These are phyloP conservation scores for Eulithis prunata DNA, from an alignment of 2,888 invertebrate species.

Conservation along the genomic window DNA sequence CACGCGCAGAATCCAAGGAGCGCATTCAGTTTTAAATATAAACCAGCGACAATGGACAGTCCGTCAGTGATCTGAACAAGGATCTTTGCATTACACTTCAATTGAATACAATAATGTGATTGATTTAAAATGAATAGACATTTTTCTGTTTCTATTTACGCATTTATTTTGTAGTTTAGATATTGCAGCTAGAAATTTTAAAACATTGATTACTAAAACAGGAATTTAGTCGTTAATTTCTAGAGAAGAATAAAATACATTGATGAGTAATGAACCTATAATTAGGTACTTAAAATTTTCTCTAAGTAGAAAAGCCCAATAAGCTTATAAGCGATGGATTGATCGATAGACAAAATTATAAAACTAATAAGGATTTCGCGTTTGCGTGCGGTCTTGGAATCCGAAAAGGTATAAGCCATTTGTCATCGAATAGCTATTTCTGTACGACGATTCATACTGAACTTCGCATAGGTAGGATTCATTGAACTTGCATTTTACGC, in stretches of 20 bases:
- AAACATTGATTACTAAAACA: no score
- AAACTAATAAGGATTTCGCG: neutral
- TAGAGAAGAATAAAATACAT: no score
- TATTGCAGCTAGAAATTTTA: neutral
- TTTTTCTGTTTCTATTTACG: conserved; percentile 5
- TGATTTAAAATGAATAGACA: conserved; percentile 36
- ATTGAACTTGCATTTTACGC: conserved; percentile 40
- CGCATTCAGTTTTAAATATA: conserved; percentile 75
- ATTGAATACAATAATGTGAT: conserved; percentile 32
- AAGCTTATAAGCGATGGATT: neutral
- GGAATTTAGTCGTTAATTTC: no score
- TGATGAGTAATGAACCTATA: no score
- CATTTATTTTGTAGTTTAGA: neutral
- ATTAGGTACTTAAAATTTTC: no score
- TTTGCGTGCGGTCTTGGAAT: neutral
- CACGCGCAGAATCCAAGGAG: conserved; percentile 63
- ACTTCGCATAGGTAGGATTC: conserved; percentile 30
- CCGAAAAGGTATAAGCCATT: conserved; percentile 21
- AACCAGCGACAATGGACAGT: conserved; percentile 73
- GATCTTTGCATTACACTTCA: conserved; percentile 53
- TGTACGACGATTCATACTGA: conserved; percentile 22
- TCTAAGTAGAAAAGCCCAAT: no score
- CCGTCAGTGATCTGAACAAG: conserved; percentile 69
- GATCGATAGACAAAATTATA: neutral
- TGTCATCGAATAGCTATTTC: conserved; percentile 40